Evolutionary conservation across 2,113 vertebrate species (phyloP).

Genomic region (Labeo catla): DNA sequence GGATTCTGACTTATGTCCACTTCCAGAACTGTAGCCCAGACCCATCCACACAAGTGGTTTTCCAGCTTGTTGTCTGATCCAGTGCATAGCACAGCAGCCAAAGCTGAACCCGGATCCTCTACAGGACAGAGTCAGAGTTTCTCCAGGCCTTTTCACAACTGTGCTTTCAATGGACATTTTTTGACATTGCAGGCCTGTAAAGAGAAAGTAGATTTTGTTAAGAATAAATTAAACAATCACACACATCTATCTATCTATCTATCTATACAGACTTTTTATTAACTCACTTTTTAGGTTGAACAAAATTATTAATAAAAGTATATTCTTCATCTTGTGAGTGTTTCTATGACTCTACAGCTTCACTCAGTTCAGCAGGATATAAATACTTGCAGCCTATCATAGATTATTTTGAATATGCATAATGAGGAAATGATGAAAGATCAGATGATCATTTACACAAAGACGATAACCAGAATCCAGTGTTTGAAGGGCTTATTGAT

Average conservation of each 20-base stretch:
- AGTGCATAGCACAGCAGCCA: background rate
- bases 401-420: background rate
- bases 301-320: background rate
- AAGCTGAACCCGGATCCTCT: slow-evolving; percentile 42
- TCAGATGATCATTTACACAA: background rate
- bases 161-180: slow-evolving; percentile 21
- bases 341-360: background rate
- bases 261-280: background rate
- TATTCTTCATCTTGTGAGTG: slow-evolving; percentile 11
- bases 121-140: slow-evolving; percentile 46
- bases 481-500: background rate
- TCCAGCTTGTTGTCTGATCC: slow-evolving; percentile 60
- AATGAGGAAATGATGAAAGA: background rate
- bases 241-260: background rate
- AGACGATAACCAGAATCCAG: background rate
- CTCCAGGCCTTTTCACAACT: slow-evolving; percentile 34
- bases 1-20: slow-evolving; percentile 38
- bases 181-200: slow-evolving; percentile 29
- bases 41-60: slow-evolving; percentile 62
- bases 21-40: background rate
- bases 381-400: background rate
- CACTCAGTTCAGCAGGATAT: background rate
- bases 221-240: background rate
- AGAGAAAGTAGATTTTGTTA: background rate
- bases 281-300: background rate